Evolutionary conservation across 2,113 vertebrate genomes (phyloP), one percentile per base, ranked within the genome.

Genomic region (Amphiprion ocellaris): DNA sequence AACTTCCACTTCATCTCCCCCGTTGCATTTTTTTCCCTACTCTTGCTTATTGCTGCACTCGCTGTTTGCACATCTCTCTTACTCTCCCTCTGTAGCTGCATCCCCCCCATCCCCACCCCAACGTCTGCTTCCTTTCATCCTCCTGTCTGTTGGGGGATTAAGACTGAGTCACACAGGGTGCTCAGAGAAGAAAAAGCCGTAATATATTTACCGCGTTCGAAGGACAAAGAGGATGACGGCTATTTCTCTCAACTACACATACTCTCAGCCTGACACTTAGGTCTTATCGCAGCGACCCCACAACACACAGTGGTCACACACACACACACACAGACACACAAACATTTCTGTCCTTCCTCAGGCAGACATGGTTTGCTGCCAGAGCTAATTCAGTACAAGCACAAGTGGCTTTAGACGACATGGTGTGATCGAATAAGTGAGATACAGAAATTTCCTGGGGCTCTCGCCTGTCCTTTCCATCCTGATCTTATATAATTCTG

Each of bases 191-290:
- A 55, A 58, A 74, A 71, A 82, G 61, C 85, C 65, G 60, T 81
- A 69, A 81, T 86, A 72, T 87, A 78, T 86, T 81, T 78, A 82
- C 79, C 6, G 26, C 50, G 61, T 81, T 71, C n/a, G 69, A 86
- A 92, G 88, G 89, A 89, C 87, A 80, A 84, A 83, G 69, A 71
- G 65, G 76, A 80, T 82, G 67, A 84, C 10, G 26, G 79, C 74
- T 53, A 28, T 75, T 81, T 81, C 81, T 75, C 69, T 53, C n/a
- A 41, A 53, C 60, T 72, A 74, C 63, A 86, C 60, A 44, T 19
- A 79, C 77, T 55, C 26, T 30, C 63, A 54, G 69, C 50, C 64
- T 76, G 67, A 81, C 52, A 74, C 87, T 64, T 28, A 28, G 76
- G 74, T 70, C 69, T 87, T 68, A 79, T 86, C 37, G 5, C 77